Evolutionary conservation across 2,113 vertebrate species (phyloP), one percentile per base, ranked within the genome.

Genomic region (Tragelaphus strepsiceros): DNA sequence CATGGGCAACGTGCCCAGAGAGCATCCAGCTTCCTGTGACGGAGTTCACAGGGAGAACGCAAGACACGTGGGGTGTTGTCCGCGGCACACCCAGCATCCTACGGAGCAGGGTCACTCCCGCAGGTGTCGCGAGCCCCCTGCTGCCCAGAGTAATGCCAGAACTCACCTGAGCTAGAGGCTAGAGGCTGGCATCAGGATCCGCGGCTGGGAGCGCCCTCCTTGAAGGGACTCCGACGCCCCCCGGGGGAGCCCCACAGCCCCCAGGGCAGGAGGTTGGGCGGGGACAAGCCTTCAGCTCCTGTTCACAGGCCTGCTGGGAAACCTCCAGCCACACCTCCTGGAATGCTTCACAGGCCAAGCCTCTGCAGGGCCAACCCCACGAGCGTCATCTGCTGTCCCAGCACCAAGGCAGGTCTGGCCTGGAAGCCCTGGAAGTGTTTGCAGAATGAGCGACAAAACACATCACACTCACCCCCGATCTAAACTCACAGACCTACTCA

Each of bases 21-120:
- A 58, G 24, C n/a, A 9, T 30, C 61, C 15, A 35, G 59, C 16
- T 12, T 35, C 14, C 30, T 28, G 56, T 4, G 77, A 46, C 5
- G 0, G 59, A 32, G 84, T 53, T 43, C 84, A 77, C 81, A 8
- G 7, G 58, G 32, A 51, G 56, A 46, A 49, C 3, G 12, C 19
- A 64, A 19, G 7, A 54, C 59, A 54, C 7, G 10, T 21, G 62
- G 61, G 54, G 35, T 14, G 16, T 5, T 24, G 35, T 64, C 35
- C 46, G 1, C 6, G 0, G 12, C 54, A 14, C 5, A 7, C 62
- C 59, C 17, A 7, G 43, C n/a, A 22, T 28, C 35, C n/a, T 5
- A 11, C 1, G 2, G 3, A 53, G 12, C 6, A 3, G 71, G 35
- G 21, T 28, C 35, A 35, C 46, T 51, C 54, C 11, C 2, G 11